These are phyloP conservation scores for Polyploca ridens DNA, from an alignment of 2,888 invertebrate genomes.

Conservation along the genomic window DNA sequence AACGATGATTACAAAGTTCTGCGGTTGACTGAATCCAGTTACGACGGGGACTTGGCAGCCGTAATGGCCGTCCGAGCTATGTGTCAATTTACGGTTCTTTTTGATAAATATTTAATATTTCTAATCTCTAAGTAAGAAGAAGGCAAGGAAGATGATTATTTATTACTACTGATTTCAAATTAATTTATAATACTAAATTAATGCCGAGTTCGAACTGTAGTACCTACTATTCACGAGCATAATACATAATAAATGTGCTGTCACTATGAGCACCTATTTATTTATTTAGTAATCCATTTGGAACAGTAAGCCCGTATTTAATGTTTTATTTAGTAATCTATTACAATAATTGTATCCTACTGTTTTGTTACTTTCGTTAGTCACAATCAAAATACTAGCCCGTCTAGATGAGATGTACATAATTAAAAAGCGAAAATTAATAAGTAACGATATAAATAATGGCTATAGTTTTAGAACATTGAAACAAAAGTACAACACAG, in stretches of 20 bases:
- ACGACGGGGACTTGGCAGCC: slow-evolving; percentile 19
- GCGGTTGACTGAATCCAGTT: slow-evolving; percentile 39
- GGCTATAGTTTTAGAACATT: neutral
- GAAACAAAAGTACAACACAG: neutral
- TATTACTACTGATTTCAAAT: neutral
- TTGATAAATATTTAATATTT: neutral
- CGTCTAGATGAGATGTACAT: neutral
- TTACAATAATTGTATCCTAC: neutral
- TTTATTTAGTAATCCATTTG: neutral
- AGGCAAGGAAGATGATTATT: neutral
- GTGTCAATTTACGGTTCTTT: neutral
- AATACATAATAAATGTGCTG: neutral
- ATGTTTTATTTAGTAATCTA: neutral
- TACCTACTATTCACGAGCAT: neutral
- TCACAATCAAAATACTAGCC: neutral
- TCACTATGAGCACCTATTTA: neutral
- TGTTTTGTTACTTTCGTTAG: neutral
- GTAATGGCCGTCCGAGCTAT: slow-evolving; percentile 22
- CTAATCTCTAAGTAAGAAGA: neutral
- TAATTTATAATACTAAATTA: neutral
- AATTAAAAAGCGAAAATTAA: neutral
- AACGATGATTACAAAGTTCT: slow-evolving; percentile 46
- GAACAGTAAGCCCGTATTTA: neutral
- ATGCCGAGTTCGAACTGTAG: neutral
- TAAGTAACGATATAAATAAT: neutral